Percentiles rank a stretch among this genome's conserved stretches.
Evolutionary conservation across 2,888 invertebrate genomes (phyloP).

Genomic region (Diadromus collaris): DNA sequence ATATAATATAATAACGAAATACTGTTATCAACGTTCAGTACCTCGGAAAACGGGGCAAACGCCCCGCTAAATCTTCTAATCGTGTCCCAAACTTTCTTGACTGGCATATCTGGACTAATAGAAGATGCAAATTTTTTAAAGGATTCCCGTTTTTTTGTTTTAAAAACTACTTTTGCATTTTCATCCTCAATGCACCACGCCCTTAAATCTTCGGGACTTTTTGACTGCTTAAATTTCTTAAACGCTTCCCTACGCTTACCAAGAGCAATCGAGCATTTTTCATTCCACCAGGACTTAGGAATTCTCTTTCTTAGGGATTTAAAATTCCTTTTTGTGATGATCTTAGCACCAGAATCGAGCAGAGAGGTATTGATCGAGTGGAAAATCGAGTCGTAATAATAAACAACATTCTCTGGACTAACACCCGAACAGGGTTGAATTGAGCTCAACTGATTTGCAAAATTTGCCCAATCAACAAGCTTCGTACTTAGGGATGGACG

Average conservation of each 20-base stretch:
- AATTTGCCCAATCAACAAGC: too few relatives aligned
- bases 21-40: background rate
- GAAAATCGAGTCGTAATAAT: too few relatives aligned
- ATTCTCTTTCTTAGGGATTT: too few relatives aligned
- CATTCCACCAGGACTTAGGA: background rate
- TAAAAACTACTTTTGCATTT: background rate
- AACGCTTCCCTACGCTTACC: constrained; percentile 1
- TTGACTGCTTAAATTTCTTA: background rate
- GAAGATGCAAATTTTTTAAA: background rate
- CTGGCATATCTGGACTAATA: constrained; percentile 15
- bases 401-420: too few relatives aligned
- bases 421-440: too few relatives aligned
- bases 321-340: too few relatives aligned
- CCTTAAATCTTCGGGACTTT: background rate
- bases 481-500: too few relatives aligned
- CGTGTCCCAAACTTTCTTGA: constrained; percentile 25
- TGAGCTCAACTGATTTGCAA: too few relatives aligned
- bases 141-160: background rate
- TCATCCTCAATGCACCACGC: background rate
- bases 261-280: background rate
- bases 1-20: background rate
- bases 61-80: constrained; percentile 2
- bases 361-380: too few relatives aligned
- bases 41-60: background rate
- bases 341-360: too few relatives aligned